These are phyloP conservation scores for Pristionchus pacificus DNA, from an alignment of 1,140 invertebrate genomes.

Conservation along the genomic window DNA sequence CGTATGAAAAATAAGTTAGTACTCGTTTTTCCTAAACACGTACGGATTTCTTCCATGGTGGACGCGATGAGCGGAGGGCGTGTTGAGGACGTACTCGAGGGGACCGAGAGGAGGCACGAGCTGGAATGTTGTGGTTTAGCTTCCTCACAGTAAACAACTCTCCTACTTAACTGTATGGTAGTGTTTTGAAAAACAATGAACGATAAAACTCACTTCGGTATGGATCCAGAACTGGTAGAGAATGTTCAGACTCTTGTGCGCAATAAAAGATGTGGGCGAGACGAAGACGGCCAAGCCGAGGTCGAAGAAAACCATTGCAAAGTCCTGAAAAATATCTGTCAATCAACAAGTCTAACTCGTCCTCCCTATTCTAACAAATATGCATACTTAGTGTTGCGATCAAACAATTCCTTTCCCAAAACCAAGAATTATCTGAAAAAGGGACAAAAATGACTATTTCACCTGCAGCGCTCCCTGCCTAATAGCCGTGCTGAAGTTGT, in stretches of 20 bases:
- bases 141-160: not conserved
- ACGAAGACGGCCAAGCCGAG: constrained; percentile 51
- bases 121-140: not conserved
- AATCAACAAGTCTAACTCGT: too few relatives aligned
- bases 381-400: not conserved
- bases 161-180: not conserved
- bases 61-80: constrained; percentile 65
- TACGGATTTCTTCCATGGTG: constrained; percentile 65
- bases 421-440: too few relatives aligned
- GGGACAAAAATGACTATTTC: not conserved
- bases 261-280: constrained; percentile 53
- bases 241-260: constrained; percentile 55
- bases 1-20: too few relatives aligned
- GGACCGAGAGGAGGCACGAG: constrained; percentile 61
- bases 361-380: too few relatives aligned
- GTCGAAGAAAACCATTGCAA: constrained; percentile 57
- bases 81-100: constrained; percentile 65
- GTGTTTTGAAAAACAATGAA: not conserved
- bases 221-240: constrained; percentile 57
- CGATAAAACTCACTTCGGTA: constrained; percentile 55
- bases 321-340: constrained; percentile 27
- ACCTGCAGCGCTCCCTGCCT: constrained; percentile 51
- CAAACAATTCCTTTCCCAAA: too few relatives aligned
- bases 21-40: too few relatives aligned
- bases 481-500: constrained; percentile 73